Conservation (phyloP, 2,888 invertebrate genomes). For the Amphimallon solstitiale region DNA sequence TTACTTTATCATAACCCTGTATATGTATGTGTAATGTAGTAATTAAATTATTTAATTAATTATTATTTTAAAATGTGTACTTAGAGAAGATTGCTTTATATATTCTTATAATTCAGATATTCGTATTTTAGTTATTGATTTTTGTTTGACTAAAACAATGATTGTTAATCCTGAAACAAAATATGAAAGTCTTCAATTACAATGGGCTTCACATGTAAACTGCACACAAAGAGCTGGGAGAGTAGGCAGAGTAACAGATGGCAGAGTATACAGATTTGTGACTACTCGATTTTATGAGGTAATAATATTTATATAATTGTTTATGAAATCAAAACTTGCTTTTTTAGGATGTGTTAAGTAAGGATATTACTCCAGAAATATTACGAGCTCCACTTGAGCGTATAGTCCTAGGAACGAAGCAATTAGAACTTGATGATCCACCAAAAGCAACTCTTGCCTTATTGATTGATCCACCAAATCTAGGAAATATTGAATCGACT, state of each 20-base stretch:
- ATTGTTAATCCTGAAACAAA: slow-evolving; percentile 80
- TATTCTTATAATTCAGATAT: neutral
- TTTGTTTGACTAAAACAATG: slow-evolving; percentile 88
- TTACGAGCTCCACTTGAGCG: slow-evolving; percentile 82
- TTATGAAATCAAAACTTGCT: slow-evolving; percentile 20
- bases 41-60: slow-evolving; percentile 42
- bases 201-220: slow-evolving; percentile 91
- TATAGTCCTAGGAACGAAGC: slow-evolving; percentile 82
- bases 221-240: slow-evolving; percentile 91
- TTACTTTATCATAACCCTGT: too few relatives aligned
- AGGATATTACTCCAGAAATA: slow-evolving; percentile 79
- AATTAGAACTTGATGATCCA: slow-evolving; percentile 82
- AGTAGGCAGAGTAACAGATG: slow-evolving; percentile 87
- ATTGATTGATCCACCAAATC: slow-evolving; percentile 88
- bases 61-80: neutral
- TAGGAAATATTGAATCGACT: slow-evolving; percentile 82
- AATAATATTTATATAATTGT: slow-evolving; percentile 45
- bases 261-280: slow-evolving; percentile 86
- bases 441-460: slow-evolving; percentile 81
- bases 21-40: too few relatives aligned
- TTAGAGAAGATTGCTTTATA: neutral
- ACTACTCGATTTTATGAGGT: slow-evolving; percentile 73
- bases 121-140: slow-evolving; percentile 83
- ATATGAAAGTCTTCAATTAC: slow-evolving; percentile 79
- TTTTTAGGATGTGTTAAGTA: slow-evolving; percentile 63